Percentiles rank a stretch among this genome's conserved stretches.
Evolutionary conservation across 2,113 vertebrate species (phyloP).

Genomic region (Catharus fuscescens): DNA sequence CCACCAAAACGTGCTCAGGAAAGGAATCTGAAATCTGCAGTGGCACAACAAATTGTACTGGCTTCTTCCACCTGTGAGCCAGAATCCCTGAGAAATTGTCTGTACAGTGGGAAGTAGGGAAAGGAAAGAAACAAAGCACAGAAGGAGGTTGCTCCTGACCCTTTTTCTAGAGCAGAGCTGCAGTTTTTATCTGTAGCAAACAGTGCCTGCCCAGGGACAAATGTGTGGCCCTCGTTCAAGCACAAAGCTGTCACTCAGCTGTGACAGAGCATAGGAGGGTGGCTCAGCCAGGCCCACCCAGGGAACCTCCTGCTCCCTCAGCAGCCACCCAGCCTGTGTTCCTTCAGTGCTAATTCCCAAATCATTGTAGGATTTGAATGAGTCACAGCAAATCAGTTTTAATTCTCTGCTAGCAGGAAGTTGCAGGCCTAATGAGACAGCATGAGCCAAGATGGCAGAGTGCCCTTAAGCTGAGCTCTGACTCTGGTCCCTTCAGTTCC

Average conservation of each 20-base stretch:
- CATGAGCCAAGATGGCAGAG: slow-evolving; percentile 22
- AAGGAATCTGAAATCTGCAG: background rate
- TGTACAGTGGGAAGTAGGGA: background rate
- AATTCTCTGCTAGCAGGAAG: slow-evolving; percentile 23
- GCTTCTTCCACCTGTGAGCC: background rate
- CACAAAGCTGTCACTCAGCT: background rate
- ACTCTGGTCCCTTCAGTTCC: background rate
- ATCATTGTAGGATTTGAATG: slow-evolving; percentile 13
- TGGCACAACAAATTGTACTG: background rate
- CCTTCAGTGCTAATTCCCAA: slow-evolving; percentile 13
- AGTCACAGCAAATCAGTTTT: slow-evolving; percentile 39
- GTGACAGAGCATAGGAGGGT: background rate
- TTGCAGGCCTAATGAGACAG: slow-evolving; percentile 12
- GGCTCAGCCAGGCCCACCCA: background rate
- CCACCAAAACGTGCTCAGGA: background rate
- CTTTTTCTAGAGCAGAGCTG: background rate
- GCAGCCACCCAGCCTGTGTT: background rate
- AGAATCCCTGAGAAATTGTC: background rate
- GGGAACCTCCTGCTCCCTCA: background rate
- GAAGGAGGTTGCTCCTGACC: background rate
- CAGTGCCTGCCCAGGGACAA: background rate
- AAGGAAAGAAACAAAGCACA: background rate
- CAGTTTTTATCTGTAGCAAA: background rate
- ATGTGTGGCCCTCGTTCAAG: background rate
- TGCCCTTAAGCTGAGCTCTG: background rate